Conservation (phyloP, 2,113 vertebrate genomes). For the Thamnophis sirtalis region DNA sequence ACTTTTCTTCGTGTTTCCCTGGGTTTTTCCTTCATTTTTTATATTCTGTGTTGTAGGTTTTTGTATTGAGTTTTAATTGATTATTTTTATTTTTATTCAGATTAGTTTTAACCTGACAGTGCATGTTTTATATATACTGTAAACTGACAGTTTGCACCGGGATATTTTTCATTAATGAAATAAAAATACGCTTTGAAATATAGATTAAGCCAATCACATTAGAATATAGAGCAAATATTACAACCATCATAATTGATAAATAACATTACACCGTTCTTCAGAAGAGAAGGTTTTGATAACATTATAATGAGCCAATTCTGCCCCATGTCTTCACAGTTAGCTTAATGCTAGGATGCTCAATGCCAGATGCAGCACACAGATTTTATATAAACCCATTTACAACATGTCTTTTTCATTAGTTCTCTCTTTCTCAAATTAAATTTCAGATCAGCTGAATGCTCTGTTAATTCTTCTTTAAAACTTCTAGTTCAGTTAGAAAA, state of each 20-base stretch:
- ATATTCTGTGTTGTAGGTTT: neutral
- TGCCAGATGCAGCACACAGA: neutral
- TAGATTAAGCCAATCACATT: conserved; percentile 23
- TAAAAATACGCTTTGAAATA: conserved; percentile 2
- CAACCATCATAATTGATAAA: conserved; percentile 26
- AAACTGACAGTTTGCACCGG: neutral
- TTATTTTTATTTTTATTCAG: neutral
- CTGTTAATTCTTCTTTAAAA: conserved; percentile 66
- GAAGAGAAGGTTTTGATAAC: neutral
- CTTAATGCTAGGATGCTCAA: neutral
- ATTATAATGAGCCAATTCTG: neutral
- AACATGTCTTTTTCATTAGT: conserved; percentile 50
- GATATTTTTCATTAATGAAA: neutral
- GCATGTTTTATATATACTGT: neutral
- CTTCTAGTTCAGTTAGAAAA: conserved; percentile 62
- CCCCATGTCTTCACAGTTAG: neutral
- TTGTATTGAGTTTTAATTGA: neutral
- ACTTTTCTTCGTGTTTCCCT: neutral
- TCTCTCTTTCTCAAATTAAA: conserved; percentile 61
- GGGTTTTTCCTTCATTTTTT: neutral
- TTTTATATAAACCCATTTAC: neutral
- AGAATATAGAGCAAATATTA: neutral
- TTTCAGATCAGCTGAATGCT: conserved; percentile 62
- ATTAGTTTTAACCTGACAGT: neutral
- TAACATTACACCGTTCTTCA: neutral